phyloP scores from a whole-genome alignment of 2,113 vertebrate species.

The Vulpes lagopus region DNA sequence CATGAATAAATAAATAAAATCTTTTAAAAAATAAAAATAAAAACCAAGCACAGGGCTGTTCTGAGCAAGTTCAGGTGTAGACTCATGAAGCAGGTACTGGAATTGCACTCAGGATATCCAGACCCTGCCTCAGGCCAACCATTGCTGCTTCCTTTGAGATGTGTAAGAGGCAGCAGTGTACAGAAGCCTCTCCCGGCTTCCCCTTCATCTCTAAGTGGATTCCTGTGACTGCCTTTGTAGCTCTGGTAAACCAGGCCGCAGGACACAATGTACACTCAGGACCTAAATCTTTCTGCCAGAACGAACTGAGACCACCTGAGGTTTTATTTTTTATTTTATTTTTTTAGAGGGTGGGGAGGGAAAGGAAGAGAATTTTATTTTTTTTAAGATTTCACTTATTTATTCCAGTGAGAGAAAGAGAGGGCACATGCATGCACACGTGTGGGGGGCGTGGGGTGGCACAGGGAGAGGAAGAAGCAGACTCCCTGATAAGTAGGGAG shows the following conservation, averaged over 20 bases:
- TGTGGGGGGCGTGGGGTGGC: no score
- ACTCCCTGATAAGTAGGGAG: no score
- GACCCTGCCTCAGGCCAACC: background rate
- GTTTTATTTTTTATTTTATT: background rate
- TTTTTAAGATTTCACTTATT: no score
- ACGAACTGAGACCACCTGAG: background rate
- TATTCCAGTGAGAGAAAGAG: no score
- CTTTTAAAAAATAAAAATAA: no score
- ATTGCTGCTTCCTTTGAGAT: no score
- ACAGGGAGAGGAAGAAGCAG: no score
- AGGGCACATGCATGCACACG: no score
- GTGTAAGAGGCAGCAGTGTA: rapidly evolving
- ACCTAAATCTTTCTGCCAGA: background rate
- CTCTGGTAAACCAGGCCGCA: background rate
- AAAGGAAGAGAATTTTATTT: no score
- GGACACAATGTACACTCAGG: background rate
- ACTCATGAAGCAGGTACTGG: background rate
- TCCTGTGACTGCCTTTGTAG: background rate
- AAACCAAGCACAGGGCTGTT: no score
- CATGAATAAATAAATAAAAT: no score
- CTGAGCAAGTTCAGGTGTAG: rapidly evolving
- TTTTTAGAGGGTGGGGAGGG: no score
- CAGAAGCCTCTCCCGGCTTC: background rate
- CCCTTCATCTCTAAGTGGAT: background rate
- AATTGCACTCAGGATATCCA: background rate